Evolutionary conservation across 53 echinoderm and acorn worm genomes (phyloP).

Genomic region (Paracentrotus lividus): DNA sequence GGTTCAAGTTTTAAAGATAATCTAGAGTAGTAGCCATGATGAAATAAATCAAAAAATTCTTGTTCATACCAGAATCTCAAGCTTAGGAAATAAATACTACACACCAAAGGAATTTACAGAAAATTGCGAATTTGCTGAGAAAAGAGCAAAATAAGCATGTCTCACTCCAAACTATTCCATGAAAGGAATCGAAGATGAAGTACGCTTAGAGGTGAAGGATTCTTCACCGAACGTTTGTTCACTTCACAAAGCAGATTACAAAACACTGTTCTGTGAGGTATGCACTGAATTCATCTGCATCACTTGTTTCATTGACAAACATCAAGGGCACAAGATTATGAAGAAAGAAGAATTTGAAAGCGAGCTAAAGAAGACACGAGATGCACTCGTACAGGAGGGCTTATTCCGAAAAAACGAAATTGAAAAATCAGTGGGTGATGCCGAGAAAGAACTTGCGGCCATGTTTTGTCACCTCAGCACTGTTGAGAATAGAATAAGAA

Average conservation of each 20-base stretch:
- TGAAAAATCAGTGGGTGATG: background rate
- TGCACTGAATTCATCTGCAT: slow-evolving; percentile 2
- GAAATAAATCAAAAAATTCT: too few species aligned
- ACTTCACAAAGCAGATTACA: background rate
- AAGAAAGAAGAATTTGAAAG: background rate
- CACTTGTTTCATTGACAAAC: background rate
- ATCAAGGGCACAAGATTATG: background rate
- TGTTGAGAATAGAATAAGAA: background rate
- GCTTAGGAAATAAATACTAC: too few species aligned
- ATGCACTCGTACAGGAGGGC: background rate
- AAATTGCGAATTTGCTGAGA: too few species aligned
- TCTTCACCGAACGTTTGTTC: too few species aligned
- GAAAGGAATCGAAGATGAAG: too few species aligned
- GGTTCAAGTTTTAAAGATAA: too few species aligned
- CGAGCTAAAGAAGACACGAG: background rate
- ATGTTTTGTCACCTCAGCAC: background rate
- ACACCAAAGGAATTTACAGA: too few species aligned
- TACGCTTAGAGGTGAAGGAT: too few species aligned
- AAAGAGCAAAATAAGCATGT: too few species aligned
- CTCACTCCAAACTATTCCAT: too few species aligned
- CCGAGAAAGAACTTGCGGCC: background rate
- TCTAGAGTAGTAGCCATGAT: too few species aligned
- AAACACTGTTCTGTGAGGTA: background rate
- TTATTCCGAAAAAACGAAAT: background rate
- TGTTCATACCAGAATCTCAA: too few species aligned